Conservation (phyloP, 2,113 vertebrate genomes). For the Pholis gunnellus region DNA sequence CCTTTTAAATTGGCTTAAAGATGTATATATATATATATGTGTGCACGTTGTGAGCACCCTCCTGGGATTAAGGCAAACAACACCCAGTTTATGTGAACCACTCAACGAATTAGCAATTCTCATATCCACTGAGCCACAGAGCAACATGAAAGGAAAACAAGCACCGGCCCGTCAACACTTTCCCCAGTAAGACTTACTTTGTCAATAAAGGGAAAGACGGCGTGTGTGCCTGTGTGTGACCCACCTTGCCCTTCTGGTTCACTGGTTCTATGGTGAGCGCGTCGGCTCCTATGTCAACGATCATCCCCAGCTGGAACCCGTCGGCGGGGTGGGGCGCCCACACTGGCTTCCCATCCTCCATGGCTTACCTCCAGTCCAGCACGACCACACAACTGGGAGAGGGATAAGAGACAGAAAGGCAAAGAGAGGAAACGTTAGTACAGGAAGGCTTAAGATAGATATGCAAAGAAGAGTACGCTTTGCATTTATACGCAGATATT, state of each 20-base stretch:
- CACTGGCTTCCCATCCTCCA: slow-evolving; percentile 99
- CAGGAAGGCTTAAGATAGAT: background rate
- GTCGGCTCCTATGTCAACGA: slow-evolving; percentile 95
- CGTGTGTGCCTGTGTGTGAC: slow-evolving; percentile 46
- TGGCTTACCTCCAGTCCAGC: slow-evolving; percentile 76
- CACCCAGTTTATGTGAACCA: background rate
- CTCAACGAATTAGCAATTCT: background rate
- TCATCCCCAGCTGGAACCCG: slow-evolving; percentile 97
- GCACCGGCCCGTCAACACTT: slow-evolving; percentile 71
- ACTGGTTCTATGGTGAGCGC: slow-evolving; percentile 94
- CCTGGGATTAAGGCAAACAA: background rate
- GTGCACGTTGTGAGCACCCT: background rate
- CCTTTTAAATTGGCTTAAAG: no score
- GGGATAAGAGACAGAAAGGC: background rate
- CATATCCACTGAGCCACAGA: background rate
- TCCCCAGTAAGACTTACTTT: slow-evolving; percentile 74
- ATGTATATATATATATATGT: no score
- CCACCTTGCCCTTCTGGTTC: slow-evolving; percentile 93
- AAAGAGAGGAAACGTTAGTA: background rate
- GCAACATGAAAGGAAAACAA: slow-evolving; percentile 9
- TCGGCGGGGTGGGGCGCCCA: slow-evolving; percentile 98
- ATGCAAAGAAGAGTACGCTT: slow-evolving; percentile 55
- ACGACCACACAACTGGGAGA: slow-evolving; percentile 63
- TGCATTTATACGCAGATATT: background rate
- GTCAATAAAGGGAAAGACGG: slow-evolving; percentile 1